Base-by-base conservation (phyloP, 1,140 invertebrate species). In the Ridgeia piscesae region DNA sequence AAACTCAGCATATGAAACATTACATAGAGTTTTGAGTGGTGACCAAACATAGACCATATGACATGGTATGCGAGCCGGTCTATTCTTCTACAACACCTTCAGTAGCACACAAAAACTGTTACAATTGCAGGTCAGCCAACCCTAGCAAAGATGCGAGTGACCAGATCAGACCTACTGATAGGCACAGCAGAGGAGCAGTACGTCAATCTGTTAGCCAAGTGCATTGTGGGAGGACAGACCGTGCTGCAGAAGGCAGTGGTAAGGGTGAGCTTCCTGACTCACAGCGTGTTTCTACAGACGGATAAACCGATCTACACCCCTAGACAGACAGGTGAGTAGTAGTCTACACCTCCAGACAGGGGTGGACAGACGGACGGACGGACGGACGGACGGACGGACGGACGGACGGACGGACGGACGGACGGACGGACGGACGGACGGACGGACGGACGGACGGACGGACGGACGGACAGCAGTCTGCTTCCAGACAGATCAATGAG, bases 261-360 rank as follows among this genome's bases (percentile, higher is more conserved):
- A 21, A 9, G 58, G 4, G 89, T 92, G 11, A 92, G 34, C 33
- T 0, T 31, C 0, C 88, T 88, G 77, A 88, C 91, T 35, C 77
- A 88, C 34, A 98, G 98, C 17, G 97, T 99, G 0, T 98, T 99
- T 94, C 97, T 99, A 93, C 98, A 99, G 95, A 99, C 98, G 0
- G 99, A 99, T 96, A 98, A 98, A 96, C 97, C 98, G 1, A 97
- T 99, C 92, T 99, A 99, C 95, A 98, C 99, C 95, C 98, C 98
- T 0, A 97, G 97, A 27, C 97, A 98, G 94, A 97, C 92, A 42
- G 94, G 94, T 95, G 92, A 89, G 77, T 91, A 31, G 58, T 77
- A 2, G 58, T 77, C 17, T 31, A 77, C 27, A 2, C 11, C 58
- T 2, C 58, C 58, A 77, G 17, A 21, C 58, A 77, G 58, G n/a